Evolutionary conservation across 2,113 vertebrate species (phyloP), one percentile per base, ranked within the genome.

Genomic region (Procavia capensis): DNA sequence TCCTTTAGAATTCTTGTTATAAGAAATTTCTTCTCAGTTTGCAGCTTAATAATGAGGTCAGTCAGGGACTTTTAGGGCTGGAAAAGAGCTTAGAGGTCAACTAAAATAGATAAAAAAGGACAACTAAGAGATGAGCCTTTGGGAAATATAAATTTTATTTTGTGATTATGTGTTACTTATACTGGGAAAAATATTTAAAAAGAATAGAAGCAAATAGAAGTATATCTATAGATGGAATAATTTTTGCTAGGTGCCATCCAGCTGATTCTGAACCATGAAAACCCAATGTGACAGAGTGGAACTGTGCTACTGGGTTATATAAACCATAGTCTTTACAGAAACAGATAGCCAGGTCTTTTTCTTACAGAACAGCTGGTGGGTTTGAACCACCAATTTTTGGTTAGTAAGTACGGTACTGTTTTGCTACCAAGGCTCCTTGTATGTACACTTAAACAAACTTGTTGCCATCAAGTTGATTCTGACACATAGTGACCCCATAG

Each of bases 1-100:
- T 80, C 39, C 36, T 94, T 95, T 84, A 88, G 36, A 97, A 81
- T 84, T 92, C 27, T 88, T 22, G 59, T 61, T 90, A 85, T 34
- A 91, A 86, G 36, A 97, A 86, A 22, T 45, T 47, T 90, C 31
- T 79, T 54, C 54, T 11, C 5, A 54, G n/a, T 86, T 96, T 88
- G 10, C 34, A 68, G 41, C 84, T 95, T 78, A 94, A 59, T 80
- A 94, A 76, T 25, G 61, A 82, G 39, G 78, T 59, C 80, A 76
- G 11, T 90, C 82, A 84, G 88, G 93, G 4, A 75, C 36, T 93
- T 14, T 70, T 47, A 36, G 6, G 31, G 11, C 76, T 95, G 66
- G 34, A 29, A 97, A 93, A 90, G 41, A 94, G 70, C 80, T 50
- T 29, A 80, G 41, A 88, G 64, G 75, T 94, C 75, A 86, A 22